Base-by-base conservation (phyloP, 1,140 invertebrate species). In the Lepidostoma basale region DNA sequence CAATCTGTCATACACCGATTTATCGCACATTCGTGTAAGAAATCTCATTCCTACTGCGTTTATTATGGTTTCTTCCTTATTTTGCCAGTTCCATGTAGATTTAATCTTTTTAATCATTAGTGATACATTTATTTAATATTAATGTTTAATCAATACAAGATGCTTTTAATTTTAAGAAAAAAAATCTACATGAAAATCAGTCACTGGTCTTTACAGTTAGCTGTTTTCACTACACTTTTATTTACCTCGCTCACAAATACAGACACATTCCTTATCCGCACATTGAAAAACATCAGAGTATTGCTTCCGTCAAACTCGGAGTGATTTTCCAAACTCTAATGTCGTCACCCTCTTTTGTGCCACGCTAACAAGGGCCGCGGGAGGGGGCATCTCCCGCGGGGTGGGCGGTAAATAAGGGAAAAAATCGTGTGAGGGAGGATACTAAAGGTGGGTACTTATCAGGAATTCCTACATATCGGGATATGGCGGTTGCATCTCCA, bases 351-450 rank as follows among this genome's bases (percentile, higher is more conserved):
- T 63, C 42, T 30, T 22, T 63, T 33, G 42, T 66, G 22, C 69
- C 28, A 9, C 40, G 65, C 60, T 64, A 71, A 67, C 69, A 71
- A 71, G 58, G 16, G 59, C 8, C 10, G 42, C 25, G 16, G 52
- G 44, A 14, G 42, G 52, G 26, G 18, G 63, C 52, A 49, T 65
- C 66, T 64, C 67, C 67, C 22, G 30, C 40, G 54, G 52, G 42
- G 26, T 33, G 16, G 59, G 49, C 40, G 45, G 64, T 67, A 71
- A 67, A 67, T 67, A 71, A 64, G 65, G 59, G 65, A 67, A 65
- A 69, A 66, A 71, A 67, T 59, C 69, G 70, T 72, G 39, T 72
- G 70, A 59, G 64, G 70, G 70, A 44, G 40, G 70, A 60, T 64
- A 68, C 65, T 44, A 65, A 65, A 71, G 69, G 69, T 71, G 44